Evolutionary conservation across 2,113 vertebrate genomes (phyloP).

Genomic region (Pseudopodoces humilis): DNA sequence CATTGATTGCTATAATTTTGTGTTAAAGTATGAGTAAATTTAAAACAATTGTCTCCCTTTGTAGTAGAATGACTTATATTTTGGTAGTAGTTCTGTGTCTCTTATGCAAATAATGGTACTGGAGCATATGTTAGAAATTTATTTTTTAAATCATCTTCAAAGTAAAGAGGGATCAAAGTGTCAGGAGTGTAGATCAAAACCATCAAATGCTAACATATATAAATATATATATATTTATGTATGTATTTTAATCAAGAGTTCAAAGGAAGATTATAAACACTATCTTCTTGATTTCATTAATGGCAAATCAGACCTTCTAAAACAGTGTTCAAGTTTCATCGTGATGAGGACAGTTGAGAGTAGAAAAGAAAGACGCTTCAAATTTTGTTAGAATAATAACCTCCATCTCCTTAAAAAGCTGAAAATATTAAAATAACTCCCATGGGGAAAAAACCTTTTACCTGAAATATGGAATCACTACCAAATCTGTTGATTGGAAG

Average conservation of each 20-base stretch:
- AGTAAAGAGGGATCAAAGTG: slow-evolving; percentile 61
- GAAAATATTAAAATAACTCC: not conserved
- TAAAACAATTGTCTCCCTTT: slow-evolving; percentile 9
- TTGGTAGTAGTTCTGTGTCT: slow-evolving; percentile 8
- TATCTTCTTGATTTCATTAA: slow-evolving; percentile 53
- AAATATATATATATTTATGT: slow-evolving; percentile 26
- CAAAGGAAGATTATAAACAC: slow-evolving; percentile 62
- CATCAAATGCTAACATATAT: slow-evolving; percentile 3
- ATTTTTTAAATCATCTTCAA: slow-evolving; percentile 67
- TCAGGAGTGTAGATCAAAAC: slow-evolving; percentile 56
- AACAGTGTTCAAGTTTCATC: slow-evolving; percentile 3
- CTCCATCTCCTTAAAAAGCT: not conserved
- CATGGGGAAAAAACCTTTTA: not conserved
- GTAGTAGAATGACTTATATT: not conserved
- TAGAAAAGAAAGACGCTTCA: not conserved
- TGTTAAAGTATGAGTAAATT: slow-evolving; percentile 18
- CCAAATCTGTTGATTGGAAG: not conserved
- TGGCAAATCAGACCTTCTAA: slow-evolving; percentile 40
- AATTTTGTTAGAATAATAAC: not conserved
- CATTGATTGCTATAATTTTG: not conserved
- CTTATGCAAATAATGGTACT: slow-evolving; percentile 54
- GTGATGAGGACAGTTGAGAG: not conserved
- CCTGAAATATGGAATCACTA: not conserved
- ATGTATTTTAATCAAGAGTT: slow-evolving; percentile 57
- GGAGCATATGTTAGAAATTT: slow-evolving; percentile 33